Conservation (phyloP, 35 echinoderm and acorn worm genomes). For the Apostichopus parvimensis region DNA sequence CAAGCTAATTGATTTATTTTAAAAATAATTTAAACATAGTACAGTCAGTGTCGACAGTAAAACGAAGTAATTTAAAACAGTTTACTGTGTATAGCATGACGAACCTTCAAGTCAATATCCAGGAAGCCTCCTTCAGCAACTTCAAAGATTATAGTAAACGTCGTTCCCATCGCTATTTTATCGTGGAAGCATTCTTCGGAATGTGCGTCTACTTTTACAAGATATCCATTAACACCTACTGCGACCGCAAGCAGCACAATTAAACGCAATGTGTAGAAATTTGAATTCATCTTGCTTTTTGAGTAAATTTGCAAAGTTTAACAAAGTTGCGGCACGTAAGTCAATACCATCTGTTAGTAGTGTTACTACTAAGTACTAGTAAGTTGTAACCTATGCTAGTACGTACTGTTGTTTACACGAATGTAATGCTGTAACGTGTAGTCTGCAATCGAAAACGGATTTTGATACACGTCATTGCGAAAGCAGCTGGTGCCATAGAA, state of each 20-base stretch:
- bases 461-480: slow-evolving; percentile 3
- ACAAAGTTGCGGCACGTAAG: background rate
- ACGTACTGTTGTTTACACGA: no score
- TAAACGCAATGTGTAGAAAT: background rate
- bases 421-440: no score
- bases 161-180: slow-evolving; percentile 85
- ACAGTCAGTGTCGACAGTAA: no score
- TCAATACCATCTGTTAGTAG: no score
- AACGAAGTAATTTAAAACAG: no score
- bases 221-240: slow-evolving; percentile 62
- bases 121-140: slow-evolving; percentile 96
- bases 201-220: slow-evolving; percentile 92
- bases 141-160: slow-evolving; percentile 95
- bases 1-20: no score
- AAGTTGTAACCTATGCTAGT: no score
- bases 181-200: slow-evolving; percentile 99
- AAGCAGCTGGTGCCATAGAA: background rate
- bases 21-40: no score
- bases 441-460: no score
- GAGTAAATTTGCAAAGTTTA: background rate
- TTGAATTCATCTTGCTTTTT: background rate
- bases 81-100: background rate
- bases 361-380: no score
- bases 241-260: background rate
- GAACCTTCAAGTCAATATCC: slow-evolving; percentile 91